Percentiles rank a stretch among this genome's conserved stretches.
These are phyloP conservation scores for Caenorhabditis wallacei DNA, from an alignment of 2,888 invertebrate species.

Conservation along the genomic window DNA sequence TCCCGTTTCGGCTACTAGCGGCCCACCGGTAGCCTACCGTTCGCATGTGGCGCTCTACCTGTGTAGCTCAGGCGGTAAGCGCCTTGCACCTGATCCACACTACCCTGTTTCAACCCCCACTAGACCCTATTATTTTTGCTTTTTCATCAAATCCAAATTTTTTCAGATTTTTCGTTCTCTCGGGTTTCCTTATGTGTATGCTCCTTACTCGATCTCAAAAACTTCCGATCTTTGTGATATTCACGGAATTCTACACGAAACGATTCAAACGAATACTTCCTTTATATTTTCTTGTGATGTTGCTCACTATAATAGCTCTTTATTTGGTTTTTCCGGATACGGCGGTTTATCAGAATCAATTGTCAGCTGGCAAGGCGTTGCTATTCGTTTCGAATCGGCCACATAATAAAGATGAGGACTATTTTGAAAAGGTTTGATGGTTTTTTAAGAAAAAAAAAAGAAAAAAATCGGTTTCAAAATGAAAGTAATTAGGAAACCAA, in stretches of 20 bases:
- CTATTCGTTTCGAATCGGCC: constrained; percentile 48
- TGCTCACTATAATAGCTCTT: constrained; percentile 15
- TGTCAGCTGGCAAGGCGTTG: constrained; percentile 39
- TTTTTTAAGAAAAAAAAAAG: not conserved
- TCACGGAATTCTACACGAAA: not conserved
- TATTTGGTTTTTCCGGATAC: constrained; percentile 37
- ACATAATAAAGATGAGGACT: constrained; percentile 39
- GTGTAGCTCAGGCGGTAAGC: too few relatives aligned
- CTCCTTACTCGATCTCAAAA: constrained; percentile 6
- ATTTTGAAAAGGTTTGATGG: constrained; percentile 37
- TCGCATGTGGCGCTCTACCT: too few relatives aligned
- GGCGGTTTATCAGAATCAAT: constrained; percentile 19
- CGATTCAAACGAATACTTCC: constrained; percentile 5
- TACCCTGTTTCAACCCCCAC: too few relatives aligned
- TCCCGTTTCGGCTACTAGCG: too few relatives aligned
- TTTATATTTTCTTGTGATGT: constrained; percentile 17
- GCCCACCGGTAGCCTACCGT: too few relatives aligned
- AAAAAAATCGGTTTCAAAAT: too few relatives aligned
- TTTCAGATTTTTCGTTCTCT: constrained; percentile 8
- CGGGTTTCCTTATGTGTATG: constrained; percentile 12
- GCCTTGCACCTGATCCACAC: too few relatives aligned
- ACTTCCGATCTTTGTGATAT: not conserved
- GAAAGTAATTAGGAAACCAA: too few relatives aligned
- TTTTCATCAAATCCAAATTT: too few relatives aligned
- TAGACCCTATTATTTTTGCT: too few relatives aligned